Evolutionary conservation across 2,888 invertebrate genomes (phyloP).

Genomic region (Dolichomitus sp.): DNA sequence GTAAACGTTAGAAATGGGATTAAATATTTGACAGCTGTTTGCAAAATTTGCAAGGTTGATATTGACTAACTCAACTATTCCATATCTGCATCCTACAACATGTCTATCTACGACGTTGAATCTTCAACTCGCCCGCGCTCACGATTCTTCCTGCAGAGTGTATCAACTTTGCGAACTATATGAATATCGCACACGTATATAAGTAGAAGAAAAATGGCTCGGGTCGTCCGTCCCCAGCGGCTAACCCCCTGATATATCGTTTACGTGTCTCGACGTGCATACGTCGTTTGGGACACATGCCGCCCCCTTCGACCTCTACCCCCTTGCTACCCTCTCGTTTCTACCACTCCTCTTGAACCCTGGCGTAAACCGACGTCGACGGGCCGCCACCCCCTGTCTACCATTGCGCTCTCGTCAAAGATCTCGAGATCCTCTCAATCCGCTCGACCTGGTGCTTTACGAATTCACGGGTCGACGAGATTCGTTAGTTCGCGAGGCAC

Average conservation of each 20-base stretch:
- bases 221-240: slow-evolving; percentile 85
- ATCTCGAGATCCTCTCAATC: slow-evolving; percentile 76
- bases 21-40: slow-evolving; percentile 12
- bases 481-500: slow-evolving; percentile 75
- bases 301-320: slow-evolving; percentile 71
- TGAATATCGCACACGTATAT: slow-evolving; percentile 80
- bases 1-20: slow-evolving; percentile 10
- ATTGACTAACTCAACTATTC: slow-evolving; percentile 40
- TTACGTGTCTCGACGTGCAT: slow-evolving; percentile 86
- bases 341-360: slow-evolving; percentile 47
- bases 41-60: slow-evolving; percentile 51
- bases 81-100: slow-evolving; percentile 48
- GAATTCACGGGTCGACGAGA: slow-evolving; percentile 81
- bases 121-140: slow-evolving; percentile 45
- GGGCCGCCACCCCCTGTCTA: slow-evolving; percentile 57
- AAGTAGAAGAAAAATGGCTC: slow-evolving; percentile 85
- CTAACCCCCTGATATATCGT: slow-evolving; percentile 86
- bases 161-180: slow-evolving; percentile 82
- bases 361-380: slow-evolving; percentile 58
- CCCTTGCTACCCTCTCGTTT: slow-evolving; percentile 43
- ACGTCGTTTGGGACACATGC: slow-evolving; percentile 85
- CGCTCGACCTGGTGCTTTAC: slow-evolving; percentile 73
- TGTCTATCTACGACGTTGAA: slow-evolving; percentile 77
- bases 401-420: slow-evolving; percentile 66
- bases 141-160: slow-evolving; percentile 75